Conservation (phyloP, 2,888 invertebrate genomes). For the Anaspis maculata region DNA sequence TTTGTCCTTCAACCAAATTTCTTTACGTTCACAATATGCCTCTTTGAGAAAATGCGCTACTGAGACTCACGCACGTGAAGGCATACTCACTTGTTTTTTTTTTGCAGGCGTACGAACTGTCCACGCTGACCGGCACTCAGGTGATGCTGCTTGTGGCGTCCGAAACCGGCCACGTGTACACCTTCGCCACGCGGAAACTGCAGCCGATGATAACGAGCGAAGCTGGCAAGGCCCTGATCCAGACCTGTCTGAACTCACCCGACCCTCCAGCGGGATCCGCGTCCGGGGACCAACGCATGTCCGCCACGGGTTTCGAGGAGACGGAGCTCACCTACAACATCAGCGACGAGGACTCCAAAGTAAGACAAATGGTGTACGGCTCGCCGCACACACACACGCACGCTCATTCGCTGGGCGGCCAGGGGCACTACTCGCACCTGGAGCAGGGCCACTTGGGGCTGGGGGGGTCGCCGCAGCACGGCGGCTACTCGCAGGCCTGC, state of each 20-base stretch:
- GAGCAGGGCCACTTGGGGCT: conserved; percentile 40
- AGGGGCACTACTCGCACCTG: conserved; percentile 39
- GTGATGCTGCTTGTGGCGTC: conserved; percentile 99
- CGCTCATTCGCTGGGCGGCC: conserved; percentile 47
- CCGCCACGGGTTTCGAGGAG: conserved; percentile 97
- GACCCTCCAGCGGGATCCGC: conserved; percentile 69
- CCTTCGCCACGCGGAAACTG: conserved; percentile 96
- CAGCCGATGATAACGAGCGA: conserved; percentile 99
- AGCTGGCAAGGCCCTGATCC: conserved; percentile 94
- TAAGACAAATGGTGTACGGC: conserved; percentile 88
- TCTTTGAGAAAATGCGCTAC: no score
- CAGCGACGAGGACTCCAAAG: conserved; percentile 92
- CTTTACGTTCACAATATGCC: no score
- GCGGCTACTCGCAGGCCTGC: conserved; percentile 57
- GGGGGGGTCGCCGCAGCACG: conserved; percentile 42
- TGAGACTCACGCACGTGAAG: no score
- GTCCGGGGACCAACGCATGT: conserved; percentile 87
- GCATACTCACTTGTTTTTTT: no score
- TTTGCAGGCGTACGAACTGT: conserved; percentile 95
- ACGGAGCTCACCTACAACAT: conserved; percentile 96
- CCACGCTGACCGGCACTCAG: conserved; percentile 97
- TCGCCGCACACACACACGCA: conserved; percentile 58
- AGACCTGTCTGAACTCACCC: conserved; percentile 96
- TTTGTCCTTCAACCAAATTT: no score
- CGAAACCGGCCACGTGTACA: conserved; percentile 99